These are phyloP conservation scores for Menidia beryllina DNA, from an alignment of 2,113 vertebrate genomes.

Conservation along the genomic window DNA sequence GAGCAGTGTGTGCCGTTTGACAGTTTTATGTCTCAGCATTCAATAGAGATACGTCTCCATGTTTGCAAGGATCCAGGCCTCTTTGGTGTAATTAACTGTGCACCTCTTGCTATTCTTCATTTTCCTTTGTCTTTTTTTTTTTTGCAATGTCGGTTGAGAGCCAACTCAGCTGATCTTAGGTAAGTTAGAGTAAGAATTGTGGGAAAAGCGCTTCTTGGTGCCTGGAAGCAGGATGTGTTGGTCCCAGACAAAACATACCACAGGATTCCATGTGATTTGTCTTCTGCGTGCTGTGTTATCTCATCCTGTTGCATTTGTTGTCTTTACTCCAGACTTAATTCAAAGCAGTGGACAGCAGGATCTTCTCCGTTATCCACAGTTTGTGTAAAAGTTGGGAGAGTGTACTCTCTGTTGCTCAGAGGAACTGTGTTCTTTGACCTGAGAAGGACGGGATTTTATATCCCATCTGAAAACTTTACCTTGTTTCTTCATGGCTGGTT, in stretches of 20 bases:
- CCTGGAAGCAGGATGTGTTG: slow-evolving; percentile 69
- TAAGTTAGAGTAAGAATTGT: slow-evolving; percentile 42
- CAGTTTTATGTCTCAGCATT: slow-evolving; percentile 34
- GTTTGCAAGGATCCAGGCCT: slow-evolving; percentile 24
- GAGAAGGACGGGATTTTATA: not conserved
- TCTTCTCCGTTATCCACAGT: slow-evolving; percentile 1
- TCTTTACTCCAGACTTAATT: slow-evolving; percentile 51
- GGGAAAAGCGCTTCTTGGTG: slow-evolving; percentile 42
- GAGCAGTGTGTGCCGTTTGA: slow-evolving; percentile 17
- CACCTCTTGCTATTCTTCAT: not conserved
- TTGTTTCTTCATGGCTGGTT: not conserved
- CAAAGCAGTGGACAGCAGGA: slow-evolving; percentile 38
- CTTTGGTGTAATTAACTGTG: slow-evolving; percentile 17
- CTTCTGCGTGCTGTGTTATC: slow-evolving; percentile 58
- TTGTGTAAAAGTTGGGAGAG: not conserved
- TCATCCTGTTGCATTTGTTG: slow-evolving; percentile 61
- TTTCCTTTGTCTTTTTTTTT: not conserved
- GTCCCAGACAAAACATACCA: slow-evolving; percentile 70
- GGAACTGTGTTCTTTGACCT: slow-evolving; percentile 28
- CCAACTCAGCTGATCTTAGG: not conserved
- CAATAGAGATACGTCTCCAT: slow-evolving; percentile 14
- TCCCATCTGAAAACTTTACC: no score
- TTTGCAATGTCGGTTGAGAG: not conserved
- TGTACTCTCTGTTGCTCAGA: slow-evolving; percentile 1
- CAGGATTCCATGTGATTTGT: slow-evolving; percentile 64